Evolutionary conservation across 2,888 invertebrate species (phyloP).

Genomic region (Phyto melanocephala): DNA sequence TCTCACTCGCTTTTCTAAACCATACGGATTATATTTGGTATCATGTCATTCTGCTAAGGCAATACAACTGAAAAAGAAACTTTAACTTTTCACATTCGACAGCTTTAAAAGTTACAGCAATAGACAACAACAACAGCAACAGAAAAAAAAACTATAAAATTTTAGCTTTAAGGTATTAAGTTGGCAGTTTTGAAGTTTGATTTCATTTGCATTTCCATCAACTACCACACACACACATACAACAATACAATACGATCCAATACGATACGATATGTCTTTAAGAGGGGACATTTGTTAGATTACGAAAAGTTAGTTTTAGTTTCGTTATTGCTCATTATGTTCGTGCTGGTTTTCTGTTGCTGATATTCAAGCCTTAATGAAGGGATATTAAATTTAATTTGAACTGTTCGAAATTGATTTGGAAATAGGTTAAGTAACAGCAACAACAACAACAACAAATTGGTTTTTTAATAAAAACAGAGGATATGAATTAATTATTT

Average conservation of each 20-base stretch:
- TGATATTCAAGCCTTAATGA: slow-evolving; percentile 55
- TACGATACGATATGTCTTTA: slow-evolving; percentile 32
- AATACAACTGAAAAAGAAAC: not conserved
- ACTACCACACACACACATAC: not conserved
- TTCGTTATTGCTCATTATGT: slow-evolving; percentile 51
- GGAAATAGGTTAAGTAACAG: not conserved
- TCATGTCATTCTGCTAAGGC: slow-evolving; percentile 56
- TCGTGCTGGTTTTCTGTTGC: slow-evolving; percentile 44
- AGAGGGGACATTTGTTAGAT: slow-evolving; percentile 19
- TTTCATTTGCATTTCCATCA: slow-evolving; percentile 64
- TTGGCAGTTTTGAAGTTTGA: slow-evolving; percentile 55
- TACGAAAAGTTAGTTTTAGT: not conserved
- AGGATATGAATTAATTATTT: too few relatives aligned
- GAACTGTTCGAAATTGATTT: slow-evolving; percentile 53
- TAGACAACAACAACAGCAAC: not conserved
- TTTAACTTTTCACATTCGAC: slow-evolving; percentile 60
- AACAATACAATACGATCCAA: too few relatives aligned
- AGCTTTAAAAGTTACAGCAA: slow-evolving; percentile 23
- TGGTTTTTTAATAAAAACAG: too few relatives aligned
- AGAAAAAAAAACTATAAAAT: slow-evolving; percentile 31
- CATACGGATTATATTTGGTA: slow-evolving; percentile 35
- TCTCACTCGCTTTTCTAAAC: not conserved
- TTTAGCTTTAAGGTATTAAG: slow-evolving; percentile 52
- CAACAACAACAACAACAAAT: too few relatives aligned
- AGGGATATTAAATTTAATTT: slow-evolving; percentile 65